These are phyloP conservation scores for Amia ocellicauda DNA, from an alignment of 2,113 vertebrate species.

Conservation along the genomic window DNA sequence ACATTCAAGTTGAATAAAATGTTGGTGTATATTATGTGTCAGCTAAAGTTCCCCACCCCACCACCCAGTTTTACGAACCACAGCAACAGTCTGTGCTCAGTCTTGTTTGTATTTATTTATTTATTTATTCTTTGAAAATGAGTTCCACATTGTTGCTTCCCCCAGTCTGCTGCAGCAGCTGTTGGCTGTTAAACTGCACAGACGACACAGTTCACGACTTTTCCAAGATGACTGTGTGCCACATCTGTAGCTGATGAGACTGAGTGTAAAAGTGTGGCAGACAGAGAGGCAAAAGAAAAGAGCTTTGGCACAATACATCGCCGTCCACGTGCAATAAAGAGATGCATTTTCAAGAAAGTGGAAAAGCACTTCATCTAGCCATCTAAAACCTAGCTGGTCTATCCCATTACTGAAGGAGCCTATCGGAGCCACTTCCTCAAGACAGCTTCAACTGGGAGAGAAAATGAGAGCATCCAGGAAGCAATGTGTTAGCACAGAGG, in stretches of 20 bases:
- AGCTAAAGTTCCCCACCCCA: too few species aligned
- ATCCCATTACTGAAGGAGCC: slow-evolving; percentile 49
- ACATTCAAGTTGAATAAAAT: too few species aligned
- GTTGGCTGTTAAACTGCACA: slow-evolving; percentile 73
- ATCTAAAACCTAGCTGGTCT: slow-evolving; percentile 45
- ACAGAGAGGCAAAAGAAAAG: slow-evolving; percentile 48
- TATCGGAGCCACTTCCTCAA: slow-evolving; percentile 47
- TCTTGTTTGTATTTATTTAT: slow-evolving; percentile 52
- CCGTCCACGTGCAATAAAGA: slow-evolving; percentile 66
- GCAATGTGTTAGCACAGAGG: slow-evolving; percentile 44
- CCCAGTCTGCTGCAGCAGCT: slow-evolving; percentile 73
- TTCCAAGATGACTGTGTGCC: slow-evolving; percentile 61
- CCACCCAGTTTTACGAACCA: too few species aligned
- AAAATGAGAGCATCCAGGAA: slow-evolving; percentile 47
- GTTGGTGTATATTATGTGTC: too few species aligned
- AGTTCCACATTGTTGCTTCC: slow-evolving; percentile 57
- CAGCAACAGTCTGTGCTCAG: slow-evolving; percentile 24
- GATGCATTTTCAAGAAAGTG: slow-evolving; percentile 35
- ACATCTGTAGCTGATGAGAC: slow-evolving; percentile 74
- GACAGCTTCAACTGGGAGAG: slow-evolving; percentile 28
- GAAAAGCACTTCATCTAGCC: slow-evolving; percentile 42
- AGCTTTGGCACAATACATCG: slow-evolving; percentile 49
- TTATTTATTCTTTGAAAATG: slow-evolving; percentile 42
- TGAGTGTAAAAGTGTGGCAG: slow-evolving; percentile 65
- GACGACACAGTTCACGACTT: slow-evolving; percentile 80